A percentile compares a stretch with the other conserved stretches of the same genome.
Evolutionary conservation across 1,140 invertebrate species (phyloP).

Genomic region (Hirudo medicinalis): DNA sequence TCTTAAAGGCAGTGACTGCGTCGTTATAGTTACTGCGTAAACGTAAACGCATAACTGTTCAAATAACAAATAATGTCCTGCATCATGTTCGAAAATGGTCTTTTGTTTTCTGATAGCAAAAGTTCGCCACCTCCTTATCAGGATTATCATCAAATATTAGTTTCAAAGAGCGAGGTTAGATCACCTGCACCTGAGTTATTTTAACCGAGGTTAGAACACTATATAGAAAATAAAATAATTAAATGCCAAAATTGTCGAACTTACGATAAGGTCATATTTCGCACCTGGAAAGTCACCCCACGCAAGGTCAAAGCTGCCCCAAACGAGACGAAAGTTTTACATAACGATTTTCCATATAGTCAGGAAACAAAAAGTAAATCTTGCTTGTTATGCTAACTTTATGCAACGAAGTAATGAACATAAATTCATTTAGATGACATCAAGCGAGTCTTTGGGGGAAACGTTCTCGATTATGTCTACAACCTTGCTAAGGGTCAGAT

Average conservation of each 20-base stretch:
- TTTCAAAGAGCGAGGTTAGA: not conserved
- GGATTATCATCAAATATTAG: constrained; percentile 12
- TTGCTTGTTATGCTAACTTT: not conserved
- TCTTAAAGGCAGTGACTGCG: too few relatives aligned
- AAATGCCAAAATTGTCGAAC: too few relatives aligned
- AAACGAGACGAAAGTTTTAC: not conserved
- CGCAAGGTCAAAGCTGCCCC: not conserved
- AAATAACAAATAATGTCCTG: too few relatives aligned
- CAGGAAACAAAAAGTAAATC: not conserved
- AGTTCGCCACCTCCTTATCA: not conserved
- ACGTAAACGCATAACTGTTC: too few relatives aligned
- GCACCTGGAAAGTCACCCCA: not conserved
- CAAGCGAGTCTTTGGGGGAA: not conserved
- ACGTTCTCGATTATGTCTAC: not conserved
- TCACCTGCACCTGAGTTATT: too few relatives aligned
- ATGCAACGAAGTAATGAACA: not conserved
- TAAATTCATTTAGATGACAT: not conserved
- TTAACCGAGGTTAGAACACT: not conserved
- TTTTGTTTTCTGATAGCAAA: not conserved
- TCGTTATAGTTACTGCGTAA: too few relatives aligned
- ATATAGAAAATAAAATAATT: too few relatives aligned
- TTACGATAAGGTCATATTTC: constrained; percentile 1
- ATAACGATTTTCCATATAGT: not conserved
- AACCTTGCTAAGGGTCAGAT: not conserved
- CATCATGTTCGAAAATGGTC: not conserved